phyloP scores from a whole-genome alignment of 2,888 invertebrate species.

The Halictus quadricinctus region DNA sequence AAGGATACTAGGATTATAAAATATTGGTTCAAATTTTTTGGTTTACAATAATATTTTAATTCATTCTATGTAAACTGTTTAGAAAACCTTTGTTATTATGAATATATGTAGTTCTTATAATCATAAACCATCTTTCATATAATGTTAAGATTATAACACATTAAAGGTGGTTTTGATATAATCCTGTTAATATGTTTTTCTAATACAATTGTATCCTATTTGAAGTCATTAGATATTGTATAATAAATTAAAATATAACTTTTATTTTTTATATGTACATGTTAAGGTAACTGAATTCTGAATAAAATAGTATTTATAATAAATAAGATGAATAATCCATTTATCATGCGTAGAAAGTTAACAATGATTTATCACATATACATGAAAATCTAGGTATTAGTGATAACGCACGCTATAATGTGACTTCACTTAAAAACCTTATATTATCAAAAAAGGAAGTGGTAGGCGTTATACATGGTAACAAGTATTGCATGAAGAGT shows the following conservation, averaged over 20 bases:
- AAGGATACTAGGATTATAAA: constrained; percentile 29
- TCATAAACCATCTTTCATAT: constrained; percentile 26
- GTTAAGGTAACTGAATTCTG: constrained; percentile 49
- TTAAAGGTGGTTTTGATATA: constrained; percentile 42
- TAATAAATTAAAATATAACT: constrained; percentile 59
- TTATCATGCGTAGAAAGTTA: background rate
- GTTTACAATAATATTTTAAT: constrained; percentile 12
- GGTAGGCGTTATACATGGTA: constrained; percentile 25
- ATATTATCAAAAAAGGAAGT: constrained; percentile 51
- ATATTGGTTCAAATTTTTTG: constrained; percentile 39
- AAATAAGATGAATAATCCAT: constrained; percentile 45
- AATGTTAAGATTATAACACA: constrained; percentile 36
- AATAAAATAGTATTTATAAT: constrained; percentile 63
- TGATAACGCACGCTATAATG: background rate
- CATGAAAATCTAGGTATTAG: background rate
- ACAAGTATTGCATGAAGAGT: background rate
- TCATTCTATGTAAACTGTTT: constrained; percentile 20
- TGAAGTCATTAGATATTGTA: constrained; percentile 56
- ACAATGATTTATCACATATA: background rate
- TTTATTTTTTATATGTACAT: constrained; percentile 71
- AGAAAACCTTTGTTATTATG: constrained; percentile 21
- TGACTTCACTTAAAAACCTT: background rate
- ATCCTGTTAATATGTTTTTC: constrained; percentile 48
- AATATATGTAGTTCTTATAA: constrained; percentile 27
- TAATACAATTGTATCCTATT: constrained; percentile 57